Conservation (phyloP, 1,140 invertebrate genomes). For the Proctacanthus coquilletti region DNA sequence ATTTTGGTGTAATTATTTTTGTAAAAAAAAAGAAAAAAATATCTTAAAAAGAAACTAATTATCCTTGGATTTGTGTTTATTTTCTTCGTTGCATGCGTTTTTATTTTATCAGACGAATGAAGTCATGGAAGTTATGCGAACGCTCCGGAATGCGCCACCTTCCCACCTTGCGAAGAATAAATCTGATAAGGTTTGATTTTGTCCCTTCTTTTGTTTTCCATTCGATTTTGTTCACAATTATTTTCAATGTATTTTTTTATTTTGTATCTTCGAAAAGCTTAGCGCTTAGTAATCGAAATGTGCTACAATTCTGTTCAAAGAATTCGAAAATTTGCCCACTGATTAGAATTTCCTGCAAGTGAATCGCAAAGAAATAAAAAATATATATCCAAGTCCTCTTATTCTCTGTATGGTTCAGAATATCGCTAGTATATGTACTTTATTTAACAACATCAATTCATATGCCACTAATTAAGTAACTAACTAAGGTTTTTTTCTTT, state of each 20-base stretch:
- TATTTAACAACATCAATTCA: too few relatives aligned
- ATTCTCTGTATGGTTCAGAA: too few relatives aligned
- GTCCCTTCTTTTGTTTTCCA: neutral
- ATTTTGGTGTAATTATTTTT: neutral
- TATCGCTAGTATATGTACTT: too few relatives aligned
- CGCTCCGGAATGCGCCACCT: slow-evolving; percentile 62
- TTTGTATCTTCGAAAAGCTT: too few relatives aligned
- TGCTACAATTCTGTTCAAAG: too few relatives aligned
- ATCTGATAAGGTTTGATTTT: slow-evolving; percentile 60
- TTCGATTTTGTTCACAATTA: neutral
- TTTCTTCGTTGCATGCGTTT: too few relatives aligned
- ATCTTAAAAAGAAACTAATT: neutral
- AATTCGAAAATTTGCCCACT: too few relatives aligned
- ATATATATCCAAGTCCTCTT: too few relatives aligned
- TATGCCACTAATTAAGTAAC: too few relatives aligned
- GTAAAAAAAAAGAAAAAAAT: neutral
- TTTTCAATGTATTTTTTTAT: neutral
- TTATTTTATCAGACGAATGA: slow-evolving; percentile 25
- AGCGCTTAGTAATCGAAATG: too few relatives aligned
- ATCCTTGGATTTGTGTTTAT: neutral
- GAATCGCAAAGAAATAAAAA: too few relatives aligned
- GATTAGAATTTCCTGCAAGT: too few relatives aligned
- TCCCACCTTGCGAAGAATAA: slow-evolving; percentile 69
- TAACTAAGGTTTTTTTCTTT: neutral
- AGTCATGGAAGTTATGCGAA: slow-evolving; percentile 59